Conservation (phyloP, 2,113 vertebrate species). For the Actinemys pallida region DNA sequence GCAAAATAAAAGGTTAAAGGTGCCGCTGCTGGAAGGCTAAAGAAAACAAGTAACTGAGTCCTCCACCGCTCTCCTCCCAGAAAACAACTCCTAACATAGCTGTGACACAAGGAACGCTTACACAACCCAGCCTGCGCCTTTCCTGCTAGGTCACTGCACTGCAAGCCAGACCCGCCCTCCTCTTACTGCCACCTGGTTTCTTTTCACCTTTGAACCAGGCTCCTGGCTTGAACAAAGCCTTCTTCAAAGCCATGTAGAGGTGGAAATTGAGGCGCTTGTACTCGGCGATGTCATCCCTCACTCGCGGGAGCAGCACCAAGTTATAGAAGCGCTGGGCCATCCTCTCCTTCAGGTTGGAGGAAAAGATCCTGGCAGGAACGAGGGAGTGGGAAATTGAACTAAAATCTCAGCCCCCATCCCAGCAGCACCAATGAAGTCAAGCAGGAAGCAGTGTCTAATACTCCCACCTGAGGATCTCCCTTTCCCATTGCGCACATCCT, state of each 20-base stretch:
- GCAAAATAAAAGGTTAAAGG: background rate
- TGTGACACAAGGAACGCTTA: background rate
- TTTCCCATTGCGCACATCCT: background rate
- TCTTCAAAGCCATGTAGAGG: constrained; percentile 95
- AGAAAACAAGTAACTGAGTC: background rate
- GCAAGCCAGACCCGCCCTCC: background rate
- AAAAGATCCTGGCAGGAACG: constrained; percentile 88
- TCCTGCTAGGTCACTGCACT: background rate
- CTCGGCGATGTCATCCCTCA: constrained; percentile 93
- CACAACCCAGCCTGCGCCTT: background rate
- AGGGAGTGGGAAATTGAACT: background rate
- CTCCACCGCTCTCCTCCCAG: background rate
- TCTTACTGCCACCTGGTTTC: background rate
- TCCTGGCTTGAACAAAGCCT: constrained; percentile 96
- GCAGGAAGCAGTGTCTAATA: background rate
- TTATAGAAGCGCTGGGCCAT: constrained; percentile 99
- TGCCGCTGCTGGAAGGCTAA: background rate
- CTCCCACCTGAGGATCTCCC: background rate
- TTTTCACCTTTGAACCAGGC: constrained; percentile 97
- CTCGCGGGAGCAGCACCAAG: constrained; percentile 91
- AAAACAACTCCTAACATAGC: background rate
- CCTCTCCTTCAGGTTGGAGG: constrained; percentile 94
- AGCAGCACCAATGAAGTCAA: background rate
- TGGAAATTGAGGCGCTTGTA: constrained; percentile 98
- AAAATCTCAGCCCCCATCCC: background rate